Base-by-base conservation (phyloP, 2,797 vertebrate genomes). In the Silurus aristotelis region DNA sequence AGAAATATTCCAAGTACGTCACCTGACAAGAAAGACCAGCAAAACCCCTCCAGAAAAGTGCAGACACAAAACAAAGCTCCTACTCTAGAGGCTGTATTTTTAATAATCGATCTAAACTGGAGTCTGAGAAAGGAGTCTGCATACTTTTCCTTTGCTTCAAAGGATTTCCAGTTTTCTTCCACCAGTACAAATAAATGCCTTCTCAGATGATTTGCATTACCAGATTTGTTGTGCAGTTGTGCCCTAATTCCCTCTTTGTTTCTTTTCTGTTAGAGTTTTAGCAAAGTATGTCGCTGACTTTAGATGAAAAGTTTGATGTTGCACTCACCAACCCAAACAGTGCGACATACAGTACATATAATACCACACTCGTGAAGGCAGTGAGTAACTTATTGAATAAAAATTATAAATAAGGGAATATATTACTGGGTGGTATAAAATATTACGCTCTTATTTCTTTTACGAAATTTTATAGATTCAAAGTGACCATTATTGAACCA, bases 351-450 rank as follows among this genome's bases (percentile, higher is more conserved):
- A 8, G 0, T 7, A 0, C 4, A 0, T 87, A 93, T 9, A 67
- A 83, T 86, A 6, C 0, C 10, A 0, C 2, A 0, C 73, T 95
- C 43, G 12, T 8, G 1, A 0, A 0, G 22, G 81, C 89, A 80
- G 94, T 95, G 84, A 91, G 92, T 91, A 2, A 22, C 43, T 56
- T 80, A 31, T 75, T 3, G 48, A 85, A 72, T 81, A 13, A 25
- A 80, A 43, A 13, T 67, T 2, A 67, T 9, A 27, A 56, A 79
- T 46, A 17, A 27, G 56, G 56, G 7, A 31, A 58, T 43, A 70
- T 19, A 22, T 20, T 15, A 68, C 31, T 31, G 17, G 14, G 27
- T 68, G 25, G 64, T 66, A 27, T 66, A 25, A 66, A 70, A 70
- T 20, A 70, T 43, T 46, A 43, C 1, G 31, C 31, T 31, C 31